phyloP scores from a whole-genome alignment of 2,113 vertebrate species.

The Serilophus lunatus region DNA sequence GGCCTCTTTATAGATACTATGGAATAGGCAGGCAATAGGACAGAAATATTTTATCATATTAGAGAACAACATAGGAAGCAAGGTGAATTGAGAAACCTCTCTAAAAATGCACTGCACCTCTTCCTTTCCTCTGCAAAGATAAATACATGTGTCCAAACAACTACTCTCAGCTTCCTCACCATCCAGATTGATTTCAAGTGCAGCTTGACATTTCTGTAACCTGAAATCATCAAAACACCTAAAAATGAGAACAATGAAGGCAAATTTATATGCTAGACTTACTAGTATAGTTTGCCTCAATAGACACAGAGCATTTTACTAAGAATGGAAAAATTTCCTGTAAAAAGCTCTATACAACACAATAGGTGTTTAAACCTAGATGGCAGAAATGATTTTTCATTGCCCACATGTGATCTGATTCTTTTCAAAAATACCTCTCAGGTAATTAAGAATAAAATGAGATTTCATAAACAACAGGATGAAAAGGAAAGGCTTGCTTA shows the following conservation, averaged over 20 bases:
- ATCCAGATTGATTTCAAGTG: neutral
- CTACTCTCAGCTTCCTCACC: neutral
- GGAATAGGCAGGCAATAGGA: neutral
- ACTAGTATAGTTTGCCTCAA: neutral
- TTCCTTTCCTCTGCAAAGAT: neutral
- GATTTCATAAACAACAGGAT: neutral
- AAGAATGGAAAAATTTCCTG: neutral
- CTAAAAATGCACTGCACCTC: neutral
- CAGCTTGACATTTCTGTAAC: neutral
- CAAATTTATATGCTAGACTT: neutral
- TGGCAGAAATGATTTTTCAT: neutral
- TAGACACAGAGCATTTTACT: neutral
- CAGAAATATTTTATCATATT: neutral
- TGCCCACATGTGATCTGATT: neutral
- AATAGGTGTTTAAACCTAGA: neutral
- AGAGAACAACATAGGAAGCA: neutral
- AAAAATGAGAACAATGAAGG: neutral
- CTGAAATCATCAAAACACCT: constrained; percentile 5
- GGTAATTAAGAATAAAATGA: neutral
- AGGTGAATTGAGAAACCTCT: neutral
- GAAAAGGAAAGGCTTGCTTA: neutral
- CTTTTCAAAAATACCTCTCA: neutral
- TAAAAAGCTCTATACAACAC: neutral
- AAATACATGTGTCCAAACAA: neutral
- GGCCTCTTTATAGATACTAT: neutral